Conservation (phyloP, 2,113 vertebrate species). For the Rynchops niger region DNA sequence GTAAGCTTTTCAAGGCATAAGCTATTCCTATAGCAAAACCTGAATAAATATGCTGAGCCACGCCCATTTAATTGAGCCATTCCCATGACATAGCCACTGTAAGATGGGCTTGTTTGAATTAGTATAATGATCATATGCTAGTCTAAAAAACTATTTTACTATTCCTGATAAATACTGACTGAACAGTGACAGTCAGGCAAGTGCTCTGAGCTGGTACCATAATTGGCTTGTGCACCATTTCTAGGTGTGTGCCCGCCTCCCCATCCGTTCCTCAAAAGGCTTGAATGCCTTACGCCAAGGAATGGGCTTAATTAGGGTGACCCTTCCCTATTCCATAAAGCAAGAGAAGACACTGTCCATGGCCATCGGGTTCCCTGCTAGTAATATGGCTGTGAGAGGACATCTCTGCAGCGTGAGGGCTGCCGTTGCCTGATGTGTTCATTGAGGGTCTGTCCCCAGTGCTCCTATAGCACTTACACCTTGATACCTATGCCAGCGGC, state of each 20-base stretch:
- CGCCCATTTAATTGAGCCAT: background rate
- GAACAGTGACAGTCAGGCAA: background rate
- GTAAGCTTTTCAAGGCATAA: background rate
- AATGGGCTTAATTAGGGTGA: background rate
- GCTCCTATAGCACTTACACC: background rate
- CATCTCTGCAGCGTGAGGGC: background rate
- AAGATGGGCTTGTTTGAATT: background rate
- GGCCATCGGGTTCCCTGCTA: background rate
- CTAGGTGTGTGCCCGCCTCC: accelerated
- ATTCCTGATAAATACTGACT: background rate
- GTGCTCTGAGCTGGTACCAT: background rate
- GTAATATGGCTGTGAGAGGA: background rate
- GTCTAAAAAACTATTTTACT: background rate
- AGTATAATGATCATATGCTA: background rate
- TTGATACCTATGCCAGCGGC: accelerated
- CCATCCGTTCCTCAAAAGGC: background rate
- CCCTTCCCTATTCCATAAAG: background rate
- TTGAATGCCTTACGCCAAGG: accelerated
- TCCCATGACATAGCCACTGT: background rate
- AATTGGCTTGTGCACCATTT: background rate
- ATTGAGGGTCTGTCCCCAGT: no score
- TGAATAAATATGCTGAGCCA: background rate
- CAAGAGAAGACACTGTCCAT: background rate
- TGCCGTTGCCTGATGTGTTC: accelerated
- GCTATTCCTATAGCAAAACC: background rate